Base-by-base conservation (phyloP, 2,888 invertebrate genomes). In the Agriopis marginaria region DNA sequence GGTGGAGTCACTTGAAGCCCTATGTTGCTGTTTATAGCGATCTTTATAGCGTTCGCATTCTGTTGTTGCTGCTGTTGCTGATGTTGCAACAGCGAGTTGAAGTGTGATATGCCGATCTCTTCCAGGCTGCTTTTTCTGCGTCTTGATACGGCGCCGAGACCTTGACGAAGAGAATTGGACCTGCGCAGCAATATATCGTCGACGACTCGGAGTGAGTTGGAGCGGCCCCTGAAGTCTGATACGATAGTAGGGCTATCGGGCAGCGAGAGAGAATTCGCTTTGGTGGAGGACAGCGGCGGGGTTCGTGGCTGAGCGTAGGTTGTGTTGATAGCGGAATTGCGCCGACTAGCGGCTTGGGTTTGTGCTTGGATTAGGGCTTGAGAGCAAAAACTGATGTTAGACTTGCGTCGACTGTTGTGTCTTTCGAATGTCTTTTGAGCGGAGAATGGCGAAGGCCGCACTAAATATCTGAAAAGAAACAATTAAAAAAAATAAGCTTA, bases 391-490 rank as follows among this genome's bases (percentile, higher is more conserved):
- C 98, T 98, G 82, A 98, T 98, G 92, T 98, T 98, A 63, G 98
- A 98, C 91, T 98, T 98, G 63, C 98, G 95, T 10, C 98, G 95
- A 73, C 98, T 98, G 89, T 98, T 98, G 92, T 98, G 98, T 1
- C 98, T 95, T 86, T 98, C 98, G 90, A 98, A 98, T 0, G 98
- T 98, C 92, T 98, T 98, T 91, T 98, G 98, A 39, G 98, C 98
- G 47, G 98, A 98, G 89, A 99, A 98, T 11, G 99, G 99, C 85
- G 98, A 98, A 0, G 99, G 99, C 11, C 98, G 96, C 50, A 99
- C 98, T 85, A 99, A 93, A 83, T 98, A 98, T 88, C 98, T 98
- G 95, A 49, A 92, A 89, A 71, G 69, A 70, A 39, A 45, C 4
- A 32, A 39, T 14, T 1, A 9, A 8, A 55, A 10, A 44, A 44